Evolutionary conservation across 2,113 vertebrate genomes (phyloP), one percentile per base, ranked within the genome.

Genomic region (Echinops telfairi): DNA sequence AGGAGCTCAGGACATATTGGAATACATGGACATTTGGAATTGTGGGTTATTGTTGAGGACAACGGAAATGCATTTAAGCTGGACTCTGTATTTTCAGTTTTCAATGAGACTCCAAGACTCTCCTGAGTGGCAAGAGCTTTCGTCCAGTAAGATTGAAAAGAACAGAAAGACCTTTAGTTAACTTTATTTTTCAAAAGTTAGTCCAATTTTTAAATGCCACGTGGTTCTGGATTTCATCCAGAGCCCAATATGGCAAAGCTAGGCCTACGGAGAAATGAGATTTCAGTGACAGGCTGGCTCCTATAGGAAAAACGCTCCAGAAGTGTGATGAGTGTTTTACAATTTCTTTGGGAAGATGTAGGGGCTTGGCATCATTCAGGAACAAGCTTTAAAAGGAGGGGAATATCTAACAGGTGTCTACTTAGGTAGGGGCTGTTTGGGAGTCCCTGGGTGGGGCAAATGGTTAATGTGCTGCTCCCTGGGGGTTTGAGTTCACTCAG

Each of bases 271-370:
- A 53, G 47, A 62, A 25, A 62, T 62, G 15, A 15, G 2, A 62
- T 77, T 83, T 88, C 14, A 40, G 71, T 19, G 25, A 25, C 47
- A 94, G 60, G 40, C 38, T 77, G 25, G 36, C 86, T 43, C 76
- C 25, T 17, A 66, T 0, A 1, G 66, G 20, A 80, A 79, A 92
- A 25, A 2, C 31, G n/a, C 38, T 86, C 43, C 31, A 78, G 76
- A 90, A 66, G 94, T 68, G 23, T 62, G 83, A 94, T 47, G 10
- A 76, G n/a, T 33, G 43, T 66, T 94, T 92, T 81, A 66, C 47
- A 78, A 23, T 19, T 53, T 92, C 76, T 89, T 81, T 84, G 27
- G 47, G 57, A 43, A 43, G 19, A 57, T 33, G 6, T 58, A 68
- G 77, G 80, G n/a, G 27, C 60, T 90, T 36, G 87, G 73, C 75